Evolutionary conservation across 2,113 vertebrate genomes (phyloP).

Genomic region (Stigmatopora argus): DNA sequence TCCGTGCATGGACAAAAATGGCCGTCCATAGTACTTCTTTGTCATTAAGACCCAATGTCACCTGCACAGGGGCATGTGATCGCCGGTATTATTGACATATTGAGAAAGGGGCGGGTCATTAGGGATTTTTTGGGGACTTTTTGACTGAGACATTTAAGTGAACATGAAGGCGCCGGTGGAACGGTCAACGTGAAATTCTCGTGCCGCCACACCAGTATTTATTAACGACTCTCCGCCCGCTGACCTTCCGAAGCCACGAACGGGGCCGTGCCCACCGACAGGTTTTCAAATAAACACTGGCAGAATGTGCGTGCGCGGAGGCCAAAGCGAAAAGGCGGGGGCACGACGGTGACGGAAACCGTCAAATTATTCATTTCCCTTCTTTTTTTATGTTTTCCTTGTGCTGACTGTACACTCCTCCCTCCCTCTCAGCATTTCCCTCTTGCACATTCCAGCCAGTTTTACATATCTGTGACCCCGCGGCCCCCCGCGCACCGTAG

Average conservation of each 20-base stretch:
- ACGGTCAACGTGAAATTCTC: too few species aligned
- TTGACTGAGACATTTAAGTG: slow-evolving; percentile 54
- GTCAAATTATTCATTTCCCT: slow-evolving; percentile 72
- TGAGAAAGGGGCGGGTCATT: too few species aligned
- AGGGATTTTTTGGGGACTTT: too few species aligned
- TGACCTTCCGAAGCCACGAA: slow-evolving; percentile 50
- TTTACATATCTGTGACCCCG: slow-evolving; percentile 61
- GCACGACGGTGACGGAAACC: slow-evolving; percentile 59
- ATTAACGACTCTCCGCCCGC: slow-evolving; percentile 49
- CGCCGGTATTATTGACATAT: too few species aligned
- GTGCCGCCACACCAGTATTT: slow-evolving; percentile 13
- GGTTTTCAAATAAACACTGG: slow-evolving; percentile 67
- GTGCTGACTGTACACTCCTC: slow-evolving; percentile 60
- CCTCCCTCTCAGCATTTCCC: slow-evolving; percentile 56
- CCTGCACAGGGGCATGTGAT: too few species aligned
- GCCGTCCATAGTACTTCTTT: too few species aligned
- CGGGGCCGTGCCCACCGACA: slow-evolving; percentile 52
- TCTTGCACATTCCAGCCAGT: slow-evolving; percentile 58
- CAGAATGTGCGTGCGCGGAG: slow-evolving; percentile 18
- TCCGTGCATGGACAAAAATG: too few species aligned
- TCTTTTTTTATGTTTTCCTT: slow-evolving; percentile 68
- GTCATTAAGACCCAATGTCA: too few species aligned
- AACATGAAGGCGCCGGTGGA: slow-evolving; percentile 53
- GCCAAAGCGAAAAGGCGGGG: slow-evolving; percentile 34
- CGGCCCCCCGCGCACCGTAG: slow-evolving; percentile 30